Percentiles rank a stretch among this genome's conserved stretches.
phyloP scores from a whole-genome alignment of 1,140 invertebrate species.

The Atta colombica region DNA sequence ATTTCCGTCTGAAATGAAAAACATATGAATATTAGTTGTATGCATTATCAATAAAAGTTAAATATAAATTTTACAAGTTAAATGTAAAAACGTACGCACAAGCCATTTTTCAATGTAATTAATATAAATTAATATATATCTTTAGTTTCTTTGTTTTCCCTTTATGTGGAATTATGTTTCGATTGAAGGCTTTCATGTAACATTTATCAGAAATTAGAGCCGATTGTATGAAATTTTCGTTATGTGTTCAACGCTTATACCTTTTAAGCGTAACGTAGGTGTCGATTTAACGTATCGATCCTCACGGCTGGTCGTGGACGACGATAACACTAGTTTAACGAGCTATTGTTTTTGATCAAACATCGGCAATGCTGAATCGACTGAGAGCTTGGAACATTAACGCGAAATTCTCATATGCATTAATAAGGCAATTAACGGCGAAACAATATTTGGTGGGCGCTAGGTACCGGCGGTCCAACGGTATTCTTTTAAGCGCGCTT shows the following conservation, averaged over 20 bases:
- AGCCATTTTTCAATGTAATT: background rate
- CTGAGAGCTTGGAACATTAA: slow-evolving; percentile 75
- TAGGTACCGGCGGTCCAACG: slow-evolving; percentile 12
- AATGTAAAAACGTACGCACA: background rate
- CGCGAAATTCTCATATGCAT: slow-evolving; percentile 78
- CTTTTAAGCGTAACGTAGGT: slow-evolving; percentile 51
- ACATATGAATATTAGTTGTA: slow-evolving; percentile 13
- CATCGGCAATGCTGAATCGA: slow-evolving; percentile 43
- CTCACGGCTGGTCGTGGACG: slow-evolving; percentile 24
- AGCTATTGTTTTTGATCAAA: slow-evolving; percentile 67
- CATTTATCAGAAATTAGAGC: background rate
- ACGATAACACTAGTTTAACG: slow-evolving; percentile 62
- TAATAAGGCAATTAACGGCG: slow-evolving; percentile 82
- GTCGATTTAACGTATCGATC: slow-evolving; percentile 73
- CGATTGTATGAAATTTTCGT: background rate
- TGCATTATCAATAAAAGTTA: background rate
- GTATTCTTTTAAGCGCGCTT: slow-evolving; percentile 51
- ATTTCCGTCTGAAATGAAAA: slow-evolving; percentile 86
- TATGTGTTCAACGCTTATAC: slow-evolving; percentile 6
- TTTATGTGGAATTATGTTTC: background rate
- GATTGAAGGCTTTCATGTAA: background rate
- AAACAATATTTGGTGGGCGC: slow-evolving; percentile 79
- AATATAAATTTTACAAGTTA: background rate
- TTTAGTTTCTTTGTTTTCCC: background rate
- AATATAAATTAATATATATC: background rate